Conservation (phyloP, 1,140 invertebrate genomes). For the Lordiphosa mommai region DNA sequence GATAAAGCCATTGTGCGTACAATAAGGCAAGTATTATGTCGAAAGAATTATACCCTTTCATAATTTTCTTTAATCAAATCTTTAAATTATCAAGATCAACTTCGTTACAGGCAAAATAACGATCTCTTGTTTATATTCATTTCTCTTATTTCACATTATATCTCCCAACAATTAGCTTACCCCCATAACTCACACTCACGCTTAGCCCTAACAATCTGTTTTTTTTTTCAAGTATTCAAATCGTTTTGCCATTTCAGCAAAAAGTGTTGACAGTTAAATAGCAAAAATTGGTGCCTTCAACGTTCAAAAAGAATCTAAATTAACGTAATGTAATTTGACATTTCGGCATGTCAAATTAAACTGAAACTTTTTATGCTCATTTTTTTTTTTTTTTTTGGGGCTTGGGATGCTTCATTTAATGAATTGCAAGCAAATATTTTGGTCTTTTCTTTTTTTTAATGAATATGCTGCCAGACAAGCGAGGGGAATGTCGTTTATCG, state of each 20-base stretch:
- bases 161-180: neutral
- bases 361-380: slow-evolving; percentile 42
- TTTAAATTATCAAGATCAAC: no score
- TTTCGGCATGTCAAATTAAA: slow-evolving; percentile 57
- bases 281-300: slow-evolving; percentile 7
- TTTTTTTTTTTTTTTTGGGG: slow-evolving; percentile 7
- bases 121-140: no score
- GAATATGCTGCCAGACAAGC: slow-evolving; percentile 50
- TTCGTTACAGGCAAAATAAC: no score
- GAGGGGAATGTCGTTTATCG: slow-evolving; percentile 22
- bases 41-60: no score
- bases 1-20: no score
- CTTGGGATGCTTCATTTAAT: slow-evolving; percentile 28
- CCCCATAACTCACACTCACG: no score
- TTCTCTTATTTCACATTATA: no score
- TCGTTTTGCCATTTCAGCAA: slow-evolving; percentile 1
- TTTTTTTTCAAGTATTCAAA: slow-evolving; percentile 4
- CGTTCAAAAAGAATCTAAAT: slow-evolving; percentile 47
- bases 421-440: slow-evolving; percentile 43
- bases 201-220: neutral
- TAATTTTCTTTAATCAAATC: no score
- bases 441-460: slow-evolving; percentile 40
- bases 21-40: no score
- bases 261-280: slow-evolving; percentile 28
- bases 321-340: slow-evolving; percentile 71